Evolutionary conservation across 2,113 vertebrate species (phyloP), one percentile per base, ranked within the genome.

Genomic region (Polyodon spathula): DNA sequence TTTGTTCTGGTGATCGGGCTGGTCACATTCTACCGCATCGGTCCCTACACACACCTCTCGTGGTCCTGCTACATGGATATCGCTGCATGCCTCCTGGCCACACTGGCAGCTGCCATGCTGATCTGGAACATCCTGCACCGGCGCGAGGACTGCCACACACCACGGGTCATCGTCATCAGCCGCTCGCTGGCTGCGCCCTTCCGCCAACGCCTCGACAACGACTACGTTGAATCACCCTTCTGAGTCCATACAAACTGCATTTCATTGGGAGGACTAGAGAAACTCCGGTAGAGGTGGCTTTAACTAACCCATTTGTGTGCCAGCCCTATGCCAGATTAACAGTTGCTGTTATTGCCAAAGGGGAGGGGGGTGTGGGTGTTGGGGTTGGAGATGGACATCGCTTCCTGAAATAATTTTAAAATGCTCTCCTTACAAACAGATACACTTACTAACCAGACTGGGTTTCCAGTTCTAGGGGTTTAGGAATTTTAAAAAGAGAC

Each of bases 91-190:
- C 89, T 98, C 10, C 65, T 95, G 74, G 92, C 96, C 69, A 97
- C 96, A 0, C 62, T 94, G 73, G 90, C 95, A 1, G 95, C 96
- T 0, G 96, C 95, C 76, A 88, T 95, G 77, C 90, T 99, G 14
- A 97, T 98, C 73, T 99, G 96, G 96, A 92, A 97, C 77, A 91
- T 98, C 74, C 87, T 99, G 7, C 94, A 97, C n/a, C 81, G 94
- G 46, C 89, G 94, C 0, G 96, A 99, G 59, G 96, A 98, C 84
- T 97, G 93, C 72, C 89, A 93, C 60, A 77, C 90, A 0, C 94
- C 94, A 0, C 79, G 85, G 0, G 91, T 97, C 62, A 97, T 98
- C 0, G 89, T 99, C 75, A 95, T 99, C 75, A 91, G 93, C 64
- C 92, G 89, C 8, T 90, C 94, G 2, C 81, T 97, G 62, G 80